phyloP scores from a whole-genome alignment of 2,888 invertebrate genomes.

The Spatulosminthurus flaviceps region DNA sequence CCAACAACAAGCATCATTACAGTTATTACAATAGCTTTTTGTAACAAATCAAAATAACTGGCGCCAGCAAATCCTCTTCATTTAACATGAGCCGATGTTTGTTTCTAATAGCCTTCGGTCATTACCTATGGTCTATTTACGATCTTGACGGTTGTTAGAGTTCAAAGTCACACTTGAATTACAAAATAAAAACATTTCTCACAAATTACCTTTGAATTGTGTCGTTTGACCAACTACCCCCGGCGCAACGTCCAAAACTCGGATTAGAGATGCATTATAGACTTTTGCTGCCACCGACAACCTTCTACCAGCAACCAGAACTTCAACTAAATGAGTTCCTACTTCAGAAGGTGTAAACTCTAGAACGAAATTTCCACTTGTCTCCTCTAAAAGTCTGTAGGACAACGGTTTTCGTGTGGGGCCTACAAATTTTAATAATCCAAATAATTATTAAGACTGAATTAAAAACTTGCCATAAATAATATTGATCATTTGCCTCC shows the following conservation, averaged over 20 bases:
- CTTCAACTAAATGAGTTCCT: constrained; percentile 93
- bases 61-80: no score
- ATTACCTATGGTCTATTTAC: no score
- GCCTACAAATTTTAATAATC: constrained; percentile 68
- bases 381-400: constrained; percentile 83
- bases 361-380: constrained; percentile 84
- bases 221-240: constrained; percentile 95
- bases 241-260: constrained; percentile 92
- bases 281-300: constrained; percentile 90
- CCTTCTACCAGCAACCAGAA: constrained; percentile 87
- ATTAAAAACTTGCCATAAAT: no score
- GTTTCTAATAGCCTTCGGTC: no score
- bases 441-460: neutral
- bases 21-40: no score
- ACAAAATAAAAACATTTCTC: constrained; percentile 18
- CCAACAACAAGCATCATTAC: no score
- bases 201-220: constrained; percentile 85
- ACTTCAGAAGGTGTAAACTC: constrained; percentile 94
- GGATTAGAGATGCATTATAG: constrained; percentile 91
- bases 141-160: neutral
- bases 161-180: neutral
- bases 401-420: constrained; percentile 85
- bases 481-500: no score
- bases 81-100: no score
- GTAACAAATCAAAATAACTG: no score